Percentiles rank a stretch among this genome's conserved stretches.
phyloP scores from a whole-genome alignment of 2,888 invertebrate species.

The Xestia ashworthii region DNA sequence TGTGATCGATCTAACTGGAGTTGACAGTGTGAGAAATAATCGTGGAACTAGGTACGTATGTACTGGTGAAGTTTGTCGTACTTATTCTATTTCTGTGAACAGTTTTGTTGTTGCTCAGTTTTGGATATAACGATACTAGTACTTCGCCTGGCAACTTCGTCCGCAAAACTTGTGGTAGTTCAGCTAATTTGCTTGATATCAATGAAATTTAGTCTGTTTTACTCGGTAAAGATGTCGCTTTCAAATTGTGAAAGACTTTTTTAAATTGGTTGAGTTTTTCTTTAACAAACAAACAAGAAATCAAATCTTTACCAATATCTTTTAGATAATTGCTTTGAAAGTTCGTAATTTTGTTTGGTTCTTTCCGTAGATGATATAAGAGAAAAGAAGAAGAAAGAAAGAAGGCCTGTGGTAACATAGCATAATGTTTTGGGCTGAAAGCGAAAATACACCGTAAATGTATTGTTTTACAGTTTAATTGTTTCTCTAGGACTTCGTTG shows the following conservation, averaged over 20 bases:
- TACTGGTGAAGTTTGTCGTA: slow-evolving; percentile 1
- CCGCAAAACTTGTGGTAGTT: no score
- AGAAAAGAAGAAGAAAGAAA: background rate
- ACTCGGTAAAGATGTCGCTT: no score
- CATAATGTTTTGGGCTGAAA: background rate
- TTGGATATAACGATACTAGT: background rate
- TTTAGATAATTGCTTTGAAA: background rate
- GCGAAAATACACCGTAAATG: background rate
- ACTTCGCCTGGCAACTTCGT: no score
- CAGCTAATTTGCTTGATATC: no score
- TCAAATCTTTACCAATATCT: no score
- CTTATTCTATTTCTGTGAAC: slow-evolving; percentile 20
- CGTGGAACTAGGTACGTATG: slow-evolving; percentile 6
- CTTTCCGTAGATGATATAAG: background rate
- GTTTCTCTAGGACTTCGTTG: background rate
- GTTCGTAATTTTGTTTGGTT: background rate
- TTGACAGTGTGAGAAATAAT: slow-evolving; percentile 54
- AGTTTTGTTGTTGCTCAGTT: background rate
- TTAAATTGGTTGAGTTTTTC: no score
- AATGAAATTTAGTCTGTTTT: no score
- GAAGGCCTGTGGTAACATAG: background rate
- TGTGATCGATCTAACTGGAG: slow-evolving; percentile 66
- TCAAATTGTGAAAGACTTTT: no score
- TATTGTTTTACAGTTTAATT: background rate
- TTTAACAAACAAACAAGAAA: no score